phyloP scores from a whole-genome alignment of 2,888 invertebrate species.

The Miltochrista miniata region DNA sequence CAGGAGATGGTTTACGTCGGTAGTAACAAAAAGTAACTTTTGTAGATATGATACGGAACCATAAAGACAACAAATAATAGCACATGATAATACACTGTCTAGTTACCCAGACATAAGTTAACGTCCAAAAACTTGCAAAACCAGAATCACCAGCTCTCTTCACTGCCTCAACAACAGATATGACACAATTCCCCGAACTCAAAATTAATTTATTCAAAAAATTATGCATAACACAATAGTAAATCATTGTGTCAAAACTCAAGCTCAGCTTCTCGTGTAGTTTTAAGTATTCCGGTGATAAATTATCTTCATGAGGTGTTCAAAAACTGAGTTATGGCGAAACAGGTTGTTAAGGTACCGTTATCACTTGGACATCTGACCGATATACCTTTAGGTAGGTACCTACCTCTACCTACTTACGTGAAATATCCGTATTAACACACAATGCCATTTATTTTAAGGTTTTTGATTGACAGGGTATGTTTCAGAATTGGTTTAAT shows the following conservation, averaged over 20 bases:
- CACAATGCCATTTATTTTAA: constrained; percentile 17
- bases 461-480: neutral
- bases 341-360: constrained; percentile 29
- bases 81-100: no score
- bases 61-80: no score
- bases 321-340: constrained; percentile 10
- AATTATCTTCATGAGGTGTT: neutral
- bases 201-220: neutral
- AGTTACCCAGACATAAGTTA: no score
- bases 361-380: constrained; percentile 20
- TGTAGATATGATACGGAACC: no score
- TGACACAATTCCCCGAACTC: neutral
- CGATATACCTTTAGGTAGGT: constrained; percentile 8
- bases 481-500: no score
- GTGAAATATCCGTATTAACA: constrained; percentile 10
- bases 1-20: no score
- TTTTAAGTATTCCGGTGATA: constrained; percentile 6
- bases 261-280: no score
- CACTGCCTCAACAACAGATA: no score
- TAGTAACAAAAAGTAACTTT: no score
- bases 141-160: no score
- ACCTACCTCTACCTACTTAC: no score
- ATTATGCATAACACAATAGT: constrained; percentile 3
- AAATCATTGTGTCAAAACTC: constrained; percentile 6
- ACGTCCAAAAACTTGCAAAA: no score